phyloP scores from a whole-genome alignment of 2,888 invertebrate genomes.

The Oasisia sp. region DNA sequence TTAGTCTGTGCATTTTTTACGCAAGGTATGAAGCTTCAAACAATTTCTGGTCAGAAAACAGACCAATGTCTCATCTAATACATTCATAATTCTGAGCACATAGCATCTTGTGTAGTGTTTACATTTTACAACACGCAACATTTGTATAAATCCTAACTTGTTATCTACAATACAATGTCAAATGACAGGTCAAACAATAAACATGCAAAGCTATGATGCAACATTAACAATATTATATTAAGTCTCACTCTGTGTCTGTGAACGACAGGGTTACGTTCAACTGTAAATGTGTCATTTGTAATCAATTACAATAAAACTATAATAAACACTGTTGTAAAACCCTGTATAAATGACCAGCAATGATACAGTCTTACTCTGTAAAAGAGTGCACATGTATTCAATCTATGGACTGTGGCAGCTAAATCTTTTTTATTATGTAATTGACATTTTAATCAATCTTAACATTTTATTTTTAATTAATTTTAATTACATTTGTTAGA shows the following conservation, averaged over 20 bases:
- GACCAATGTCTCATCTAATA: background rate
- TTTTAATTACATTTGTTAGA: too few species aligned
- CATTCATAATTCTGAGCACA: background rate
- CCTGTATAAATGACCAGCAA: too few species aligned
- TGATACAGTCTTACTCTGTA: too few species aligned
- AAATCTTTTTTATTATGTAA: too few species aligned
- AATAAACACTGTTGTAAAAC: too few species aligned
- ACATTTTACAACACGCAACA: background rate
- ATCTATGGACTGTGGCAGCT: too few species aligned
- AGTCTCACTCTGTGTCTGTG: background rate
- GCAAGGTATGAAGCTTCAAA: background rate
- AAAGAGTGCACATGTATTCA: too few species aligned
- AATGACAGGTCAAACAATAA: background rate
- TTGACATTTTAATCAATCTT: too few species aligned
- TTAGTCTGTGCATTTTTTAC: background rate
- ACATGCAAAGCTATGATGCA: background rate
- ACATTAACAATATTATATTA: slow-evolving; percentile 8
- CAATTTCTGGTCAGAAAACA: background rate
- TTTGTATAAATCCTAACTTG: background rate
- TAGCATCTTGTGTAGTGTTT: background rate
- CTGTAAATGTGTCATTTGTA: too few species aligned
- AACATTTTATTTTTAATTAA: too few species aligned
- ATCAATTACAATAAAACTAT: too few species aligned
- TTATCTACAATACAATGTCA: slow-evolving; percentile 17
- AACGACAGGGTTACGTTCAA: background rate